Percentiles rank a stretch among this genome's conserved stretches.
These are phyloP conservation scores for Sebastes oblongus DNA, from an alignment of 2,797 vertebrate species.

Conservation along the genomic window DNA sequence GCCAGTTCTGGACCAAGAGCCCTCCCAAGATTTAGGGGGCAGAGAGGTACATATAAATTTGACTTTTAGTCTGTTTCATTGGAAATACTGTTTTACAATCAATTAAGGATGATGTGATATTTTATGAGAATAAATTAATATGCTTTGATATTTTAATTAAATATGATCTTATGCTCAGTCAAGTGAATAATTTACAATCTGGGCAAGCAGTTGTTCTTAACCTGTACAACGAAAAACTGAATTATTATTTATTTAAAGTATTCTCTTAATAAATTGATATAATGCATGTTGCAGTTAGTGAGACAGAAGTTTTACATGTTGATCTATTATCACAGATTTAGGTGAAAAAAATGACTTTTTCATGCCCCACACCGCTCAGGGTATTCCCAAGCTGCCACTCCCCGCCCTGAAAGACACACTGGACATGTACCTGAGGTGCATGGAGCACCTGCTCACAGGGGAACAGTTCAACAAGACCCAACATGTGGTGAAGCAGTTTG, in stretches of 20 bases:
- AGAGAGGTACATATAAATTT: slow-evolving; percentile 71
- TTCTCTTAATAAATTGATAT: background rate
- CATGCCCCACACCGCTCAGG: slow-evolving; percentile 66
- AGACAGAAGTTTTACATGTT: background rate
- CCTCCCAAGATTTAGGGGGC: slow-evolving; percentile 61
- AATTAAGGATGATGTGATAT: background rate
- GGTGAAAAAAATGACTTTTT: slow-evolving; percentile 7
- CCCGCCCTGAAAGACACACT: slow-evolving; percentile 90
- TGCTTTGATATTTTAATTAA: background rate
- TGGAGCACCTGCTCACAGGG: slow-evolving; percentile 89
- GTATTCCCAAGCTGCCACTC: slow-evolving; percentile 90
- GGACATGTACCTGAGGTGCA: slow-evolving; percentile 87
- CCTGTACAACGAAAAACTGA: background rate
- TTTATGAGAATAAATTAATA: background rate
- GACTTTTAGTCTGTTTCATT: background rate
- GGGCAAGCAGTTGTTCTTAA: background rate
- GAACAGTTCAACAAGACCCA: slow-evolving; percentile 89
- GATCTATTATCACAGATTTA: background rate
- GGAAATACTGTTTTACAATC: background rate
- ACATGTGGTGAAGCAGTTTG: slow-evolving; percentile 84
- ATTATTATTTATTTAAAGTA: background rate
- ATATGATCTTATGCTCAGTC: background rate
- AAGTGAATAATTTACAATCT: background rate
- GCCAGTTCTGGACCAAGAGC: slow-evolving; percentile 83
- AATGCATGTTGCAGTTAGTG: background rate